phyloP scores from a whole-genome alignment of 2,113 vertebrate genomes.

The Irena cyanogastra region DNA sequence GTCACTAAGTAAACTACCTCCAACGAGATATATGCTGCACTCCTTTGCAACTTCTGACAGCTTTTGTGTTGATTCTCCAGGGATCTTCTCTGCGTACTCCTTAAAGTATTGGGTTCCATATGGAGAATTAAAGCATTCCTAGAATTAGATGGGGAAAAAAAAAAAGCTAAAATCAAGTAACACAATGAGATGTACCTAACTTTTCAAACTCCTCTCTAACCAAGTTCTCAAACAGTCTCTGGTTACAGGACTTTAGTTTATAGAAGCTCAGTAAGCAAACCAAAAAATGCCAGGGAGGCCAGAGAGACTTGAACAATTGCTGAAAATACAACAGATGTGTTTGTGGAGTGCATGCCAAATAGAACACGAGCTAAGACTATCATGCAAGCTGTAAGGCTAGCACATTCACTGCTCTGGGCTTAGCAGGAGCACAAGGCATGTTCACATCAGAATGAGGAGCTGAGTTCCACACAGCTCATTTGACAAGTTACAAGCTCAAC shows the following conservation, averaged over 20 bases:
- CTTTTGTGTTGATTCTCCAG: slow-evolving; percentile 85
- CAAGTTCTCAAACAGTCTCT: neutral
- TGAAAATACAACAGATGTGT: neutral
- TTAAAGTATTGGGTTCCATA: slow-evolving; percentile 89
- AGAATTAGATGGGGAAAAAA: neutral
- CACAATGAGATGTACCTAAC: neutral
- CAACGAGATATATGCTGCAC: slow-evolving; percentile 84
- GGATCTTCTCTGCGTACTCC: slow-evolving; percentile 89
- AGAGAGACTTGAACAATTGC: neutral
- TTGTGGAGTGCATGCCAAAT: neutral
- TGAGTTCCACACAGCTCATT: neutral
- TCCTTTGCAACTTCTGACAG: slow-evolving; percentile 89
- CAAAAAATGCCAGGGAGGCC: neutral
- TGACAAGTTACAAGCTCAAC: neutral
- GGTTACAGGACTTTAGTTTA: neutral
- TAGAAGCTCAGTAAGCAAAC: neutral
- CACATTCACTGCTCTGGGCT: neutral
- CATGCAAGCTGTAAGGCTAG: neutral
- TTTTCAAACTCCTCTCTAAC: neutral
- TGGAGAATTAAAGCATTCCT: slow-evolving; percentile 98
- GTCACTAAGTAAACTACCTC: slow-evolving; percentile 76
- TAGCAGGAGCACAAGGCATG: neutral
- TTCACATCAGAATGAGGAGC: neutral
- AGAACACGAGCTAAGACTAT: neutral
- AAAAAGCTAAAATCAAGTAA: neutral